phyloP scores from a whole-genome alignment of 1,140 invertebrate species.

The Papilio aristodemus region DNA sequence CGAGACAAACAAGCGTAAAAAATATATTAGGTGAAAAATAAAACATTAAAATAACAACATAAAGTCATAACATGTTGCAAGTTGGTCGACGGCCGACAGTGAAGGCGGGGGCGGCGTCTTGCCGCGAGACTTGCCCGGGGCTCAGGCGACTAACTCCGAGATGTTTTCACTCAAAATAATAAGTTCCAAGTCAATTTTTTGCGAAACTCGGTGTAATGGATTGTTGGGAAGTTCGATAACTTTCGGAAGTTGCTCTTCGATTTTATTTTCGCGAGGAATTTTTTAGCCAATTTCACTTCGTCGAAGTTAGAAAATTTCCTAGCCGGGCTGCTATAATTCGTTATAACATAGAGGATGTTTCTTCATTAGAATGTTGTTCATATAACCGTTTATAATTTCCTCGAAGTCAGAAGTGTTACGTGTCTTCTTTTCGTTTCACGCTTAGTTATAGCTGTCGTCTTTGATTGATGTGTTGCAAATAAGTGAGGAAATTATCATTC shows the following conservation, averaged over 20 bases:
- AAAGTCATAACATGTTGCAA: conserved; percentile 28
- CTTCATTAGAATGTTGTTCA: conserved; percentile 16
- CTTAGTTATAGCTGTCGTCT: conserved; percentile 3
- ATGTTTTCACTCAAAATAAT: conserved; percentile 79
- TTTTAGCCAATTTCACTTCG: conserved; percentile 77
- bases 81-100: conserved; percentile 27
- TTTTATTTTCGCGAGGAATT: conserved; percentile 77
- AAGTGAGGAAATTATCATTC: conserved; percentile 4
- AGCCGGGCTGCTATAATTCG: conserved; percentile 66
- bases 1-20: neutral
- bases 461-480: conserved; percentile 10
- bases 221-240: conserved; percentile 79
- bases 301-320: conserved; percentile 72
- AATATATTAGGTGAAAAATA: conserved; percentile 19
- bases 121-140: conserved; percentile 48
- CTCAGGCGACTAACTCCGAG: conserved; percentile 64
- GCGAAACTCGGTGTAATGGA: conserved; percentile 78
- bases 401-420: neutral
- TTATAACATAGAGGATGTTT: conserved; percentile 21
- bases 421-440: conserved; percentile 18
- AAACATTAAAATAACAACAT: conserved; percentile 25
- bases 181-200: conserved; percentile 78
- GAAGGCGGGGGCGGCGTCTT: conserved; percentile 42
- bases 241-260: conserved; percentile 78
- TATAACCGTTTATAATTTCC: conserved; percentile 20